phyloP scores from a whole-genome alignment of 1,140 invertebrate genomes.

The Aricia agestis region DNA sequence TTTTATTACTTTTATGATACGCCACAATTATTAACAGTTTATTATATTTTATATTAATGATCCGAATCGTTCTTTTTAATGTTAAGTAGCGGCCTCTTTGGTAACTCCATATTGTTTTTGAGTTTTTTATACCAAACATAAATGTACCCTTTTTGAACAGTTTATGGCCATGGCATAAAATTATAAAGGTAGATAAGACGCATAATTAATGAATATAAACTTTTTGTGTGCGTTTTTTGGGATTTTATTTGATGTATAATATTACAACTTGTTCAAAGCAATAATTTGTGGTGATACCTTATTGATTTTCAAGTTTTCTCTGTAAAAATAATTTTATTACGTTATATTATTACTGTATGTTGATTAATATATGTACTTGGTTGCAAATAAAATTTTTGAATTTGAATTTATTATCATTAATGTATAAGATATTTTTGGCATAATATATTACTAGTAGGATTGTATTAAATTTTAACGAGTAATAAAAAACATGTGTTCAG shows the following conservation, averaged over 20 bases:
- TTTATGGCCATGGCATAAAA: conserved; percentile 4
- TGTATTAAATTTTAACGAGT: too few species aligned
- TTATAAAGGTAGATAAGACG: not conserved
- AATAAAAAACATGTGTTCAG: too few species aligned
- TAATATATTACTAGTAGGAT: too few species aligned
- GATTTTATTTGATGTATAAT: conserved; percentile 5
- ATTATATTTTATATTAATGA: conserved; percentile 56
- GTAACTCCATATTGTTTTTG: conserved; percentile 23
- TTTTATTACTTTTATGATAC: conserved; percentile 60
- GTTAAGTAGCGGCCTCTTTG: conserved; percentile 36
- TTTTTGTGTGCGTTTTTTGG: not conserved
- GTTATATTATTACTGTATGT: too few species aligned
- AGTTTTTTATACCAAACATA: conserved; percentile 9
- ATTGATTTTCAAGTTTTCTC: not conserved
- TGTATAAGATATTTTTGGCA: too few species aligned
- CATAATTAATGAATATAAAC: conserved; percentile 2
- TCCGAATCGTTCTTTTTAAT: conserved; percentile 45
- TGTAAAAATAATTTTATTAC: not conserved
- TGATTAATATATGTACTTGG: too few species aligned
- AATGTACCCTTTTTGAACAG: conserved; percentile 10
- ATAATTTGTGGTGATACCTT: not conserved
- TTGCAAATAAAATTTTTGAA: too few species aligned
- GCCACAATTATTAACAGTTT: conserved; percentile 56
- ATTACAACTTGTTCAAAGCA: not conserved
- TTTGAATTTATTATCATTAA: too few species aligned